Conservation (phyloP, 1,140 invertebrate genomes). For the Apis cerana region DNA sequence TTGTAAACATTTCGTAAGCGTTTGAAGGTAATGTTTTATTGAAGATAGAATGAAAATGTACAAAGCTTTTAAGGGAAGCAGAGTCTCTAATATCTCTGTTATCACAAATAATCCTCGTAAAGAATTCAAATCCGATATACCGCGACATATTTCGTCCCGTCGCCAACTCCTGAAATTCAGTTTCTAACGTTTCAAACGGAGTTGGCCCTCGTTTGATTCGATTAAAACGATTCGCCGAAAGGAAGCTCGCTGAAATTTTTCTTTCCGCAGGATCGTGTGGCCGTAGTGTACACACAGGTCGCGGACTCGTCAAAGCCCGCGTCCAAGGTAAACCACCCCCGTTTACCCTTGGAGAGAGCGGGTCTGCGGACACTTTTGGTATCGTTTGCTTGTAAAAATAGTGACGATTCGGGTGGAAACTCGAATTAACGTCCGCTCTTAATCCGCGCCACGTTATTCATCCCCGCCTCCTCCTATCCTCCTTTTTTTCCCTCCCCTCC, state of each 20-base stretch:
- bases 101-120: too few species aligned
- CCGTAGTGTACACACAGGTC: constrained; percentile 23
- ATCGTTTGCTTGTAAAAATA: constrained; percentile 73
- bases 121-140: too few species aligned
- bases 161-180: not conserved
- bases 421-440: constrained; percentile 67
- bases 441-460: constrained; percentile 59
- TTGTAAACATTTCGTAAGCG: too few species aligned
- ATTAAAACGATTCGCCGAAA: constrained; percentile 15
- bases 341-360: constrained; percentile 7
- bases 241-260: constrained; percentile 5
- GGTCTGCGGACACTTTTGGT: constrained; percentile 25
- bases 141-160: too few species aligned
- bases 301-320: constrained; percentile 31
- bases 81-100: too few species aligned
- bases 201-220: not conserved
- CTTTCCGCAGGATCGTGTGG: constrained; percentile 1
- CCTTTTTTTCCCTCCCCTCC: not conserved
- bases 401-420: constrained; percentile 62
- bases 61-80: too few species aligned
- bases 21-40: too few species aligned
- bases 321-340: constrained; percentile 57
- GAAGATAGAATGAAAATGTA: too few species aligned
- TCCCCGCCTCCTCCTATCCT: constrained; percentile 28
- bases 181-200: not conserved